Evolutionary conservation across 2,888 invertebrate species (phyloP).

Genomic region (Spodoptera littoralis): DNA sequence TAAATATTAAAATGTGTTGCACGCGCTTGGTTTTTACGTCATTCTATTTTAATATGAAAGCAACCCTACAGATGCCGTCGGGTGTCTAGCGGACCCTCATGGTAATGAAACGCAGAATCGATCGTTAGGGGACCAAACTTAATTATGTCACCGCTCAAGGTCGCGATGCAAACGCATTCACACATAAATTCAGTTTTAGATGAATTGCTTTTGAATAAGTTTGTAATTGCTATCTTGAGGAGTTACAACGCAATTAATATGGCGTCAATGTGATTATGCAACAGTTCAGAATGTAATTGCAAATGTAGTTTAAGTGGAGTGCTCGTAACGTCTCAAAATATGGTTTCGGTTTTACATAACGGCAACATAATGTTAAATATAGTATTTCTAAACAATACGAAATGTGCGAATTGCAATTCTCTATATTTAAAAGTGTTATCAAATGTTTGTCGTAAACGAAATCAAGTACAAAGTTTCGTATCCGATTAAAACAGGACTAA

Average conservation of each 20-base stretch:
- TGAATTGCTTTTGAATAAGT: constrained; percentile 56
- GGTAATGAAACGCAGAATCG: constrained; percentile 78
- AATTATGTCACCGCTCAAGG: constrained; percentile 84
- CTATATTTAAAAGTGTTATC: too few species aligned
- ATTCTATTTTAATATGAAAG: constrained; percentile 36
- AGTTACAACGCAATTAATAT: constrained; percentile 46
- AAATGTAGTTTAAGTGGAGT: constrained; percentile 10
- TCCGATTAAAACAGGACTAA: constrained; percentile 10
- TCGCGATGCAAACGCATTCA: constrained; percentile 64
- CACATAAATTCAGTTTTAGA: constrained; percentile 47
- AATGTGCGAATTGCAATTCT: too few species aligned
- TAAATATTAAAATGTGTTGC: constrained; percentile 51
- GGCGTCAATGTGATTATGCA: constrained; percentile 40
- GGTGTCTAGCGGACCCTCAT: constrained; percentile 73
- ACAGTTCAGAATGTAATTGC: constrained; percentile 28
- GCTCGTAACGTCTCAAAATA: constrained; percentile 1
- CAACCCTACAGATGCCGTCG: constrained; percentile 67
- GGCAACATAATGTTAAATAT: too few species aligned
- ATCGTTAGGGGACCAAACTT: constrained; percentile 75
- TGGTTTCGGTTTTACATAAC: too few species aligned
- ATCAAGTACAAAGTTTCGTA: constrained; percentile 11
- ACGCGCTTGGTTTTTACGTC: constrained; percentile 40
- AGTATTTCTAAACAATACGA: too few species aligned
- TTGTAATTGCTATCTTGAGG: constrained; percentile 48
- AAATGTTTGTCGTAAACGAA: constrained; percentile 4